These are phyloP conservation scores for Tridacna crocea DNA, from an alignment of 2,888 invertebrate species.

Conservation along the genomic window DNA sequence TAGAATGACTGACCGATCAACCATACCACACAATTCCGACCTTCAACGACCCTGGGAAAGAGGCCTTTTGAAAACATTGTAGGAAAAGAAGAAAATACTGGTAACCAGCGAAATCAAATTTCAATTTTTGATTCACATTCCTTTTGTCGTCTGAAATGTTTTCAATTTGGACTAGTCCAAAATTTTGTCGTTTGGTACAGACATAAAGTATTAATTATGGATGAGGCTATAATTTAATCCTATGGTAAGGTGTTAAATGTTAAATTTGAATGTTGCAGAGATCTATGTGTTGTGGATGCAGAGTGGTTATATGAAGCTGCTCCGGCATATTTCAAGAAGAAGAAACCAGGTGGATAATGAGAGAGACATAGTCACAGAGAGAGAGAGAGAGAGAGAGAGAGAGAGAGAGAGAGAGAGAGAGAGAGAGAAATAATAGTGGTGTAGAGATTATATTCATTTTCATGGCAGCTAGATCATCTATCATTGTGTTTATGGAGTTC, in stretches of 20 bases:
- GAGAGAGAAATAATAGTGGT: background rate
- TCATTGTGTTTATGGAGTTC: too few relatives aligned
- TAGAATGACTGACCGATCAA: too few relatives aligned
- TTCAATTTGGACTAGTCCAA: background rate
- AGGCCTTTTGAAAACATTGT: background rate
- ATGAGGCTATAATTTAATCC: background rate
- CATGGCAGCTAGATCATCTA: background rate
- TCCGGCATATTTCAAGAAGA: conserved; percentile 83
- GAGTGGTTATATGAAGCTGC: conserved; percentile 90
- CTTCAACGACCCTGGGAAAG: too few relatives aligned
- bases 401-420: background rate
- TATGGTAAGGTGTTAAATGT: background rate
- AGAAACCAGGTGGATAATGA: conserved; percentile 66
- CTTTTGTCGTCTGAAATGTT: background rate
- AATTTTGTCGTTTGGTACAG: background rate
- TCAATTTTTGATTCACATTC: too few relatives aligned
- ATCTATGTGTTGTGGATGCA: conserved; percentile 90
- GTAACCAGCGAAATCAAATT: background rate
- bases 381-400: background rate
- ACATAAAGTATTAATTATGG: too few relatives aligned
- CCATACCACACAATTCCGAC: too few relatives aligned
- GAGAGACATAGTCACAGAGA: conserved; percentile 18
- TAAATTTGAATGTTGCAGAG: conserved; percentile 69
- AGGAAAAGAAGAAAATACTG: background rate
- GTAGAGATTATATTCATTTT: background rate